Conservation (phyloP, 1,140 invertebrate genomes). For the Heliothis virescens region DNA sequence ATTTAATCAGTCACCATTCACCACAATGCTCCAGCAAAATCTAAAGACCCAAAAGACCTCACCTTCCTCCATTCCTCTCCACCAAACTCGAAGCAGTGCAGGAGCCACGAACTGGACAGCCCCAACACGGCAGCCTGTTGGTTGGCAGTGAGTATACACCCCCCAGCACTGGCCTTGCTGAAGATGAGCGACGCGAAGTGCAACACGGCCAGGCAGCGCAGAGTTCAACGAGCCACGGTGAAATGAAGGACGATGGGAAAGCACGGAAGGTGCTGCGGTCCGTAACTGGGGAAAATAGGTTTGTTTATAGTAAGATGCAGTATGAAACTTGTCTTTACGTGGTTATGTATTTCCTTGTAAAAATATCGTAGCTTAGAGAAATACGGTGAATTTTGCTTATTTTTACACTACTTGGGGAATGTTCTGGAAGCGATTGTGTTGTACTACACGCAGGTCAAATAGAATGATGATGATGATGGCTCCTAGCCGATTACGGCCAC, state of each 20-base stretch:
- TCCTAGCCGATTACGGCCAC: too few relatives aligned
- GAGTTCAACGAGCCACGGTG: constrained; percentile 74
- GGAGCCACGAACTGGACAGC: constrained; percentile 70
- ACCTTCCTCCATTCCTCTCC: constrained; percentile 71
- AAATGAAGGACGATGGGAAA: constrained; percentile 75
- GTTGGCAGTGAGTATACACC: constrained; percentile 73
- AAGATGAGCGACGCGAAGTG: constrained; percentile 82
- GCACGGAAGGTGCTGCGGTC: constrained; percentile 73
- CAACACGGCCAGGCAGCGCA: constrained; percentile 77
- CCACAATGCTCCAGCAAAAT: too few relatives aligned
- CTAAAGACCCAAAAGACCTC: not conserved
- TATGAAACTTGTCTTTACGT: too few relatives aligned
- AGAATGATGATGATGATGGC: too few relatives aligned
- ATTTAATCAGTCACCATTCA: too few relatives aligned
- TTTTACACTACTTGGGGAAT: too few relatives aligned
- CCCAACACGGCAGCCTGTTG: constrained; percentile 76
- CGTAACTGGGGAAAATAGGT: constrained; percentile 62
- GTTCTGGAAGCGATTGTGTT: too few relatives aligned
- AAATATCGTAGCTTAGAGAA: too few relatives aligned
- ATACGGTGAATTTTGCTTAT: too few relatives aligned
- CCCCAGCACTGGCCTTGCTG: constrained; percentile 65
- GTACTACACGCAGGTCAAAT: too few relatives aligned
- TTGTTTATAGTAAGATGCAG: not conserved
- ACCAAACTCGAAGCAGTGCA: constrained; percentile 62
- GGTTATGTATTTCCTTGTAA: too few relatives aligned